A percentile compares a stretch with the other conserved stretches of the same genome.
Evolutionary conservation across 2,888 invertebrate genomes (phyloP).

Genomic region (Micoletzkya japonica): DNA sequence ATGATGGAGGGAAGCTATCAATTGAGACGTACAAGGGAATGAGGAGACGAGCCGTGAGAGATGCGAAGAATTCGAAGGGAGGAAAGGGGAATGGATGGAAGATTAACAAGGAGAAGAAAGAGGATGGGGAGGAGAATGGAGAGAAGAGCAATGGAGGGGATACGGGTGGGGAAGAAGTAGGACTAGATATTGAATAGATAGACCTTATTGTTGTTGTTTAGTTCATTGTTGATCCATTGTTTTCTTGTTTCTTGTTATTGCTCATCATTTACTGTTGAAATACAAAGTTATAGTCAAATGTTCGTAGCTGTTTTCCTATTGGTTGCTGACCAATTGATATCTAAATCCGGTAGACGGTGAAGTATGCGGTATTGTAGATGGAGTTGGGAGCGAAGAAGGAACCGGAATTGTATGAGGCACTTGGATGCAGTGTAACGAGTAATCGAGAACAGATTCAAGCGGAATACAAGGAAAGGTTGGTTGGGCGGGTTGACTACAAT

Average conservation of each 20-base stretch:
- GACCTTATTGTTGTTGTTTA: not conserved
- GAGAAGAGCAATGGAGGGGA: not conserved
- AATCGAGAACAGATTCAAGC: not conserved
- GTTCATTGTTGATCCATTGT: not conserved
- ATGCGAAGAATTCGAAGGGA: slow-evolving; percentile 1
- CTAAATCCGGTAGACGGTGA: not conserved
- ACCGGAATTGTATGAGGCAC: slow-evolving; percentile 34
- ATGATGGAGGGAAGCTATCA: not conserved
- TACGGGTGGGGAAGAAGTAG: not conserved
- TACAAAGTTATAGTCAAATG: not conserved
- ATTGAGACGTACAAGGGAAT: slow-evolving; percentile 18
- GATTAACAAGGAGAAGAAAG: slow-evolving; percentile 5
- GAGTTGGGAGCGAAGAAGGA: slow-evolving; percentile 32
- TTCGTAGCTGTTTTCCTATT: not conserved
- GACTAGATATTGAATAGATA: not conserved
- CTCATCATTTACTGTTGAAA: not conserved
- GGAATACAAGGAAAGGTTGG: slow-evolving; percentile 6
- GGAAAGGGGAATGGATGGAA: not conserved
- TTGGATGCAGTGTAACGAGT: slow-evolving; percentile 36
- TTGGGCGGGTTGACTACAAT: not conserved
- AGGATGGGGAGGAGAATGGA: not conserved
- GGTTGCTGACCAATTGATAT: not conserved
- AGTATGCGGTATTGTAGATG: slow-evolving; percentile 29
- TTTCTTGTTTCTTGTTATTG: not conserved
- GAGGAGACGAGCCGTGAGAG: slow-evolving; percentile 2